Conservation (phyloP, 2,888 invertebrate genomes). For the Standfussiana lucernea region DNA sequence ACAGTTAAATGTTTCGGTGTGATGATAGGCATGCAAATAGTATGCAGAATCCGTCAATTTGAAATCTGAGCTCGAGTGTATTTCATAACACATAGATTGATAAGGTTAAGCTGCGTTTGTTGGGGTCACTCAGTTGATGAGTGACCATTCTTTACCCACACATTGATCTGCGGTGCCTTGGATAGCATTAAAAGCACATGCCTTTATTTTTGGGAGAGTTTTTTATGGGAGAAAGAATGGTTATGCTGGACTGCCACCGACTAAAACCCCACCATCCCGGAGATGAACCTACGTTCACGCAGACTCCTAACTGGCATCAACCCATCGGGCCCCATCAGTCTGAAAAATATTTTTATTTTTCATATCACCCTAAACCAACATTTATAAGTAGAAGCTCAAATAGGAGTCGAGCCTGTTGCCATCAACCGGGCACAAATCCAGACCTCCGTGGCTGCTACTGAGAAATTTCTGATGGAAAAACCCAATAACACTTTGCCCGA, state of each 20-base stretch:
- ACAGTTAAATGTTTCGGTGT: slow-evolving; percentile 38
- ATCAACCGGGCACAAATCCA: neutral
- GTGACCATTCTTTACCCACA: neutral
- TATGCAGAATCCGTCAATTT: slow-evolving; percentile 28
- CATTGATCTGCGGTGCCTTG: neutral
- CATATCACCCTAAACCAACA: neutral
- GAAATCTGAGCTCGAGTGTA: neutral
- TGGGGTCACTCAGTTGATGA: neutral
- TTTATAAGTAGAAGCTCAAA: neutral
- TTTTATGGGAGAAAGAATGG: no score
- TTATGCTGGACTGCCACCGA: neutral
- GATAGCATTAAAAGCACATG: no score
- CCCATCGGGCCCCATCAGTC: neutral
- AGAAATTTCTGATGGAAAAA: neutral
- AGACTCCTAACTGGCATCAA: neutral
- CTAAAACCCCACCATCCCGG: neutral
- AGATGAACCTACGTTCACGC: neutral
- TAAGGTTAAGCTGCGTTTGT: neutral
- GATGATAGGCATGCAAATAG: slow-evolving; percentile 47
- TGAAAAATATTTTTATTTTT: neutral
- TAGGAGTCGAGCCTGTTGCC: neutral
- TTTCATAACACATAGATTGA: slow-evolving; percentile 7
- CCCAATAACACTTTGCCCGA: neutral
- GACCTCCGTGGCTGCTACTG: neutral
- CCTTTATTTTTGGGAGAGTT: no score